Base-by-base conservation (phyloP, 2,888 invertebrate genomes). In the Caenorhabditis japonica region DNA sequence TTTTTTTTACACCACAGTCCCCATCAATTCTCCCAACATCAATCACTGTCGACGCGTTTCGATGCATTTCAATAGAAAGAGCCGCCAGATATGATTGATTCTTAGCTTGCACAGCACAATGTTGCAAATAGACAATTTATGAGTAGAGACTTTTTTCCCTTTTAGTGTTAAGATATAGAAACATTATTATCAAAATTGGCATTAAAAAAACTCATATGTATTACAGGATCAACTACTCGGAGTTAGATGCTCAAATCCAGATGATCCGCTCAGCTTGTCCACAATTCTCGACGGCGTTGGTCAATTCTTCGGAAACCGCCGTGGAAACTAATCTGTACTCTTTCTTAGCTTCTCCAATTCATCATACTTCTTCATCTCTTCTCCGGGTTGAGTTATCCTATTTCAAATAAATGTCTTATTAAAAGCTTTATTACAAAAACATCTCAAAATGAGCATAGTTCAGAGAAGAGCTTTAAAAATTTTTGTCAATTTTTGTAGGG, bases 231-330 rank as follows among this genome's bases (percentile, higher is more conserved):
- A 73, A 41, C 59, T 84, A 17, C 76, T 82, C 41, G 83, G 80
- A 13, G 78, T 70, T 33, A 62, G 82, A 27, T 86, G 86, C 75
- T 76, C 84, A 19, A 83, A 86, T 69, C 86, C 86, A n/a, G 84
- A 83, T 61, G 86, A 86, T 77, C 86, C 86, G 13, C 79, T 87
- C 41, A 79, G 80, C 49, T 69, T 86, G 34, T 78, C 81, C 38
- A 76, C 68, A 23, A 82, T 86, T 49, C 59, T 86, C 17, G 80
- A 75, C n/a, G 77, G 82, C 19, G 82, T 85, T 10, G 79, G 81
- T 21, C 79, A 81, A 55, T 70, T 85, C 15, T 85, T 85, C 61
- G 80, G 81, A 44, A 80, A 80, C 55, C 61, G 61, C 15, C 68
- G 59, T 17, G 74, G 62, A 10, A 68, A 66, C 46, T 62, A 68